These are phyloP conservation scores for Branchellion lobata DNA, from an alignment of 2,888 invertebrate species.

Conservation along the genomic window DNA sequence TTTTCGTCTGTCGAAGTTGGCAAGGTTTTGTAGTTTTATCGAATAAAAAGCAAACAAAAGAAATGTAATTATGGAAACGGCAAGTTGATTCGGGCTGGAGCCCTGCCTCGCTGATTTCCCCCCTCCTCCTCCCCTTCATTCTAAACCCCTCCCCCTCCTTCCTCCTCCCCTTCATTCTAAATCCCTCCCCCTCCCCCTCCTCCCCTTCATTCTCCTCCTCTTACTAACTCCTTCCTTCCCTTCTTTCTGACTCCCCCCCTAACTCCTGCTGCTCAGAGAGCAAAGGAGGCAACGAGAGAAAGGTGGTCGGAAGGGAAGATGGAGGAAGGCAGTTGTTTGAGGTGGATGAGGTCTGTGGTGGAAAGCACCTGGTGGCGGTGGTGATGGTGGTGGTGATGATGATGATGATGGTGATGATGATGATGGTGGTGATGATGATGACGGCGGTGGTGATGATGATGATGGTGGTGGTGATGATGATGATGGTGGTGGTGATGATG, in stretches of 20 bases:
- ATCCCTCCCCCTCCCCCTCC: neutral
- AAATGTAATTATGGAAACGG: no score
- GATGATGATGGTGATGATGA: constrained; percentile 24
- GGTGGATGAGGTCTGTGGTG: neutral
- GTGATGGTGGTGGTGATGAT: neutral
- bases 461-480: neutral
- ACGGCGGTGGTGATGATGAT: constrained; percentile 7
- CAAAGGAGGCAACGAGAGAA: neutral
- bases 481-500: neutral
- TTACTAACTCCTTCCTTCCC: no score
- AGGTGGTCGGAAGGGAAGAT: neutral
- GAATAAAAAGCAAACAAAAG: no score
- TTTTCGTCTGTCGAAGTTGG: no score
- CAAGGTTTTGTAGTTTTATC: no score
- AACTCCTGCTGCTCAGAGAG: no score
- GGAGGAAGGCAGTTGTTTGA: neutral
- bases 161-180: no score
- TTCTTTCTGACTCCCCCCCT: no score
- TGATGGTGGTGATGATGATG: constrained; percentile 9
- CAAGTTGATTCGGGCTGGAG: no score
- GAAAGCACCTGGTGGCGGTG: neutral
- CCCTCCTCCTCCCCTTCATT: neutral
- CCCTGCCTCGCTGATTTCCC: no score
- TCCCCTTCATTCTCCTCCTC: neutral
- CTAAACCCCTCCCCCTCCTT: neutral